A percentile compares a stretch with the other conserved stretches of the same genome.
phyloP scores from a whole-genome alignment of 2,797 vertebrate species.

The Perdix hodgsoniae region DNA sequence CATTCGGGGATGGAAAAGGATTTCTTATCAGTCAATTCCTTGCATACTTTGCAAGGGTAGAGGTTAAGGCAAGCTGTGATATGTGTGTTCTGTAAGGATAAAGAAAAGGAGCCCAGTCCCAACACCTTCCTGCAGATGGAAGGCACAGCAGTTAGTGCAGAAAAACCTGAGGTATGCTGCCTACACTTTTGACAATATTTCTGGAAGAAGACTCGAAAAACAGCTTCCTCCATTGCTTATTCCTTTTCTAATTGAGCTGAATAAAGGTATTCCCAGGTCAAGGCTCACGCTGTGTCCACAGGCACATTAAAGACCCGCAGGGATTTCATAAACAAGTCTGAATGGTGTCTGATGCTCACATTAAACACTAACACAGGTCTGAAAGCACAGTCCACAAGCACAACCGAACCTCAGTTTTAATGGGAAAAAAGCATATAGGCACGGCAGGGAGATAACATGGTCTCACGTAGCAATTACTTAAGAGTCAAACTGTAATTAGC shows the following conservation, averaged over 20 bases:
- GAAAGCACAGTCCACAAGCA: neutral
- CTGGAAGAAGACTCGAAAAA: neutral
- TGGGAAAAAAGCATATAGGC: neutral
- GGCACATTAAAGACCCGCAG: rapidly evolving
- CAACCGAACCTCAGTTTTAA: rapidly evolving
- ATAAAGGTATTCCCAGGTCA: neutral
- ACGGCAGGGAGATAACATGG: neutral
- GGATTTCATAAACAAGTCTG: neutral
- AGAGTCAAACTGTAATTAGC: neutral
- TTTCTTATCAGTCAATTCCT: constrained; percentile 68
- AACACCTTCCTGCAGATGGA: neutral
- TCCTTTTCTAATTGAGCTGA: neutral
- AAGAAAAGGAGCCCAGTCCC: neutral
- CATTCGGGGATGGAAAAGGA: constrained; percentile 50
- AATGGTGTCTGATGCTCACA: neutral
- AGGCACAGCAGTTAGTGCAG: neutral
- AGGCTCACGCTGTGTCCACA: neutral
- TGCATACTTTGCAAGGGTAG: constrained; percentile 25
- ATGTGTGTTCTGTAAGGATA: neutral
- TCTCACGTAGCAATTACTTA: neutral
- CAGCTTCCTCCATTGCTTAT: neutral
- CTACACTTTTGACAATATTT: neutral
- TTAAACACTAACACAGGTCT: neutral
- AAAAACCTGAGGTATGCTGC: rapidly evolving
- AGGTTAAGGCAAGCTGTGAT: constrained; percentile 48